Conservation (phyloP, 1,140 invertebrate species). For the Drosophila sturtevanti region DNA sequence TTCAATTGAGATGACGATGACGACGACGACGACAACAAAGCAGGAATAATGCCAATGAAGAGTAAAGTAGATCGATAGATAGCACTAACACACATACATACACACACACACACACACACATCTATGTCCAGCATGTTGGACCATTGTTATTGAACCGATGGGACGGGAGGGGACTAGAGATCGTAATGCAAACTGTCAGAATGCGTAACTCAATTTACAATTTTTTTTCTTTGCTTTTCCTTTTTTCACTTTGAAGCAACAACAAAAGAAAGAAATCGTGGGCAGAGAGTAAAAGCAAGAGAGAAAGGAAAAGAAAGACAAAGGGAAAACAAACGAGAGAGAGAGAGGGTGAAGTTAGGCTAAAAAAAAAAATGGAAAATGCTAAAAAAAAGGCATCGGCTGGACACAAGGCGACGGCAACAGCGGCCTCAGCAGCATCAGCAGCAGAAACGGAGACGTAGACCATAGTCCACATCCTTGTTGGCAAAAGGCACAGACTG, state of each 20-base stretch:
- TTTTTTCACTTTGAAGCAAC: not conserved
- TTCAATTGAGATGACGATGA: constrained; percentile 68
- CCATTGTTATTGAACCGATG: constrained; percentile 7
- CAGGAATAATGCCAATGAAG: constrained; percentile 77
- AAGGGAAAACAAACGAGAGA: not conserved
- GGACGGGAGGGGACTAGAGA: constrained; percentile 23
- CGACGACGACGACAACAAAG: constrained; percentile 39
- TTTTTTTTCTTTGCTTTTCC: constrained; percentile 36
- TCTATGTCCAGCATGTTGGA: constrained; percentile 57
- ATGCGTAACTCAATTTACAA: constrained; percentile 81
- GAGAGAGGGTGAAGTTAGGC: constrained; percentile 37
- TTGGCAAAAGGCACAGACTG: not conserved
- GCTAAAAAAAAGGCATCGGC: constrained; percentile 63
- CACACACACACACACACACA: constrained; percentile 10
- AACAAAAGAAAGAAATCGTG: constrained; percentile 32
- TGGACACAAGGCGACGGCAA: constrained; percentile 26
- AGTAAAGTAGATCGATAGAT: constrained; percentile 79
- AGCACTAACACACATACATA: constrained; percentile 42
- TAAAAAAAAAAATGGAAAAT: constrained; percentile 81
- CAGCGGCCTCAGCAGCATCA: not conserved
- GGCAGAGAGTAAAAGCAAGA: not conserved
- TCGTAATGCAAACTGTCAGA: constrained; percentile 80
- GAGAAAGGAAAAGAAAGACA: not conserved
- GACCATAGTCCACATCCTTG: constrained; percentile 39
- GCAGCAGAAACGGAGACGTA: constrained; percentile 6